These are phyloP conservation scores for Eretmochelys imbricata DNA, from an alignment of 2,113 vertebrate species.

Conservation along the genomic window DNA sequence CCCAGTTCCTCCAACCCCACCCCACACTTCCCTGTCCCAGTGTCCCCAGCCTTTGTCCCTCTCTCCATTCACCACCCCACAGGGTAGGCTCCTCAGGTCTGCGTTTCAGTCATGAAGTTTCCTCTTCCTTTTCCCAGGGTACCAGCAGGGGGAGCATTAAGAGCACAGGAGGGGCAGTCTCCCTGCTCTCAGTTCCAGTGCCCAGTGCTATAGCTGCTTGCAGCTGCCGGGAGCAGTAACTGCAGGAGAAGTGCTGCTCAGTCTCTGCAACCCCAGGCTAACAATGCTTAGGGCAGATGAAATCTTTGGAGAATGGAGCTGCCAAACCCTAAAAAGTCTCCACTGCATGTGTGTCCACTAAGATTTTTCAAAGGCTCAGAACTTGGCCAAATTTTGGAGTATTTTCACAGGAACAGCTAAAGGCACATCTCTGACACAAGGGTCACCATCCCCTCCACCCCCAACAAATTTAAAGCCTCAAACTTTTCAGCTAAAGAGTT, in stretches of 20 bases:
- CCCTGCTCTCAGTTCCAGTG: not conserved
- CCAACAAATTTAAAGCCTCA: not conserved
- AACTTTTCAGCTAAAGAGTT: not conserved
- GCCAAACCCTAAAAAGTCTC: not conserved
- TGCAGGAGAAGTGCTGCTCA: not conserved
- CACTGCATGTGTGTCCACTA: not conserved
- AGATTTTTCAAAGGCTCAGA: not conserved
- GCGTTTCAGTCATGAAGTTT: not conserved
- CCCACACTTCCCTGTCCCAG: not conserved
- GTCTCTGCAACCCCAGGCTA: not conserved
- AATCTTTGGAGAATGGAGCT: not conserved
- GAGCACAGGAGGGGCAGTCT: not conserved
- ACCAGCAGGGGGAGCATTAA: not conserved
- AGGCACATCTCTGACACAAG: not conserved
- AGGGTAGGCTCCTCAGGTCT: not conserved
- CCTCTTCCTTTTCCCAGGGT: not conserved
- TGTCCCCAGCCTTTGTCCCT: not conserved
- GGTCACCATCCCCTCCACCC: not conserved
- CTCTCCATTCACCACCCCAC: not conserved
- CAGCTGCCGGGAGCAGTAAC: not conserved
- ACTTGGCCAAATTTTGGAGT: not conserved
- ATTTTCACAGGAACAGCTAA: not conserved
- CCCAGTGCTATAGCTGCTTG: not conserved
- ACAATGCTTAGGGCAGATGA: not conserved
- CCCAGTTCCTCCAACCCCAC: too few species aligned